A percentile compares a stretch with the other conserved stretches of the same genome.
Evolutionary conservation across 2,797 vertebrate genomes (phyloP).

Genomic region (Acanthis flammea): DNA sequence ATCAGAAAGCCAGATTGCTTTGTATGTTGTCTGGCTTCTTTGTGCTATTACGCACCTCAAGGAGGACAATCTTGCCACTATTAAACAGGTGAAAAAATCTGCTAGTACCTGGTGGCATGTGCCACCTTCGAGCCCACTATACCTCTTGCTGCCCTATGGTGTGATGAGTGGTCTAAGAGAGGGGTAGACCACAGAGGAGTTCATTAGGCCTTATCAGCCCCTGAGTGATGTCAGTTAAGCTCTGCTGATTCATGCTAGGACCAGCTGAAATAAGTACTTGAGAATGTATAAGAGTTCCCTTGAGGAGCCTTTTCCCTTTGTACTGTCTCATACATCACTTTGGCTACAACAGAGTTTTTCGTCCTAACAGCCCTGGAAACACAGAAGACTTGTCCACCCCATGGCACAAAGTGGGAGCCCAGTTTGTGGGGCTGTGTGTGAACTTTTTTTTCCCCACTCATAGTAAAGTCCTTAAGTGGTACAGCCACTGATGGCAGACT

Average conservation of each 20-base stretch:
- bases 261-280: neutral
- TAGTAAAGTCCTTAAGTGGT: accelerated
- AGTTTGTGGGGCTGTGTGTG: neutral
- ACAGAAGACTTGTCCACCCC: neutral
- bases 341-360: neutral
- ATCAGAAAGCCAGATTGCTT: neutral
- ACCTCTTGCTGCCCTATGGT: neutral
- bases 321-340: neutral
- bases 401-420: neutral
- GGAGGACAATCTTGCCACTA: neutral
- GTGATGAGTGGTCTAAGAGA: neutral
- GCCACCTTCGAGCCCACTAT: neutral
- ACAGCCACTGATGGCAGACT: neutral
- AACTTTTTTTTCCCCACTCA: neutral
- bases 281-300: neutral
- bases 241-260: neutral
- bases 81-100: neutral
- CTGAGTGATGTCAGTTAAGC: neutral
- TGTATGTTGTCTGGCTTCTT: neutral
- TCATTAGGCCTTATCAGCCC: neutral
- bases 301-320: neutral
- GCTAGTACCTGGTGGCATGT: neutral
- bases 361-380: neutral
- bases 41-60: neutral
- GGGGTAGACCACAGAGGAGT: neutral